phyloP scores from a whole-genome alignment of 2,797 vertebrate species.

The Phoxinus dragarum region DNA sequence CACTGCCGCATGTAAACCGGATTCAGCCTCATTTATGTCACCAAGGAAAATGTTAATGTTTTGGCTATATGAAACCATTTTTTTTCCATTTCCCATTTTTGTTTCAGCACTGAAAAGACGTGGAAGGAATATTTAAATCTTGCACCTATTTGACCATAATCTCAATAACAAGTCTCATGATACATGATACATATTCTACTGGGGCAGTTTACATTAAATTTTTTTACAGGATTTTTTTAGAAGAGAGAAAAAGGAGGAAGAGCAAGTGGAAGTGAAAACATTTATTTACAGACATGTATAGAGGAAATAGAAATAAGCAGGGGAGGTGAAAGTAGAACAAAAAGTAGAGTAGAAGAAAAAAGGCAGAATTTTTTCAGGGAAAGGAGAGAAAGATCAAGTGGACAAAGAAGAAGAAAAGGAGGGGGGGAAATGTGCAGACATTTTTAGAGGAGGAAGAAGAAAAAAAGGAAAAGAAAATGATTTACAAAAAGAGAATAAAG shows the following conservation, averaged over 20 bases:
- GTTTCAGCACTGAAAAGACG: neutral
- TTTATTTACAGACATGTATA: conserved; percentile 22
- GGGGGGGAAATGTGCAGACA: neutral
- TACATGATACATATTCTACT: neutral
- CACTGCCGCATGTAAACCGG: neutral
- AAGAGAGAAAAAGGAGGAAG: neutral
- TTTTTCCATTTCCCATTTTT: neutral
- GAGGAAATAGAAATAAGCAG: neutral
- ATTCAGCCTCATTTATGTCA: neutral
- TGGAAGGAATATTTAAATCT: no score
- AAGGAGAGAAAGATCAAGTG: neutral
- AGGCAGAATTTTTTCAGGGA: neutral
- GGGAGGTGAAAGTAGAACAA: neutral
- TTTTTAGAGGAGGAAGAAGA: neutral
- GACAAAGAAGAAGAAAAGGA: neutral
- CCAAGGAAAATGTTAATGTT: neutral
- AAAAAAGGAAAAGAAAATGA: neutral
- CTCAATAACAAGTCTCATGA: neutral
- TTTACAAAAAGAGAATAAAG: neutral
- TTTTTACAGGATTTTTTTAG: neutral
- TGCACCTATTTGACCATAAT: neutral
- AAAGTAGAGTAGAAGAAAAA: neutral
- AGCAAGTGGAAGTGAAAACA: neutral
- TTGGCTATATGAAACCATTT: neutral
- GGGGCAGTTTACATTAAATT: neutral